A percentile compares a stretch with the other conserved stretches of the same genome.
Evolutionary conservation across 1,140 invertebrate species (phyloP).

Genomic region (Dreissena polymorpha): DNA sequence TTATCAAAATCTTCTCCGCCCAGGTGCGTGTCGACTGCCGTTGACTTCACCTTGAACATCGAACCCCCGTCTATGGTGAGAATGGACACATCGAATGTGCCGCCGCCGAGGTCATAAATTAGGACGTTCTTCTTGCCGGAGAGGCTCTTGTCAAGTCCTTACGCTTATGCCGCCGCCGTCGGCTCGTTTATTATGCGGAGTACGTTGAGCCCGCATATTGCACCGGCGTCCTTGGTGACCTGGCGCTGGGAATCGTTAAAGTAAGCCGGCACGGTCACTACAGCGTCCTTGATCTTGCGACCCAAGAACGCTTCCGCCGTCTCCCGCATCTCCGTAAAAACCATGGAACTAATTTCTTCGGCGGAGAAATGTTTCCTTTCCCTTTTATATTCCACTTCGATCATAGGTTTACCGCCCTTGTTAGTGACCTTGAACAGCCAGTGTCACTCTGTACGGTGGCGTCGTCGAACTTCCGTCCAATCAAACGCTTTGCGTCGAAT

Average conservation of each 20-base stretch:
- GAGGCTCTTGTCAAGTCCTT: constrained; percentile 80
- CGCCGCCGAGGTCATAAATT: constrained; percentile 75
- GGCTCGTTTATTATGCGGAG: constrained; percentile 81
- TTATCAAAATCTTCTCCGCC: no score
- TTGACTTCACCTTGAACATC: constrained; percentile 87
- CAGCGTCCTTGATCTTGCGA: constrained; percentile 78
- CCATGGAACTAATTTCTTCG: constrained; percentile 93
- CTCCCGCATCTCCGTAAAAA: constrained; percentile 91
- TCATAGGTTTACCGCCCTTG: constrained; percentile 83
- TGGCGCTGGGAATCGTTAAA: constrained; percentile 87
- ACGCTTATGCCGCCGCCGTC: constrained; percentile 81
- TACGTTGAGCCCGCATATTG: constrained; percentile 82
- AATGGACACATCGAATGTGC: constrained; percentile 73
- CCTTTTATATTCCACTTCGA: constrained; percentile 91
- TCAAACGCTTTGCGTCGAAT: constrained; percentile 90
- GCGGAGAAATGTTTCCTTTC: constrained; percentile 94
- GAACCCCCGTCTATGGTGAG: constrained; percentile 70
- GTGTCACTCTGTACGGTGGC: constrained; percentile 90
- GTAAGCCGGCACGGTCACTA: constrained; percentile 81
- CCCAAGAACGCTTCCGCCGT: constrained; percentile 97
- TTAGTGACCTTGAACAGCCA: constrained; percentile 87
- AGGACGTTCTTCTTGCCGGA: constrained; percentile 71
- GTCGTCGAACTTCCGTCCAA: constrained; percentile 96
- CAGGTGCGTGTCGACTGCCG: constrained; percentile 82
- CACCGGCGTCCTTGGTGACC: constrained; percentile 79